Conservation (phyloP, 2,797 vertebrate genomes). For the Mionectes olivaceus region DNA sequence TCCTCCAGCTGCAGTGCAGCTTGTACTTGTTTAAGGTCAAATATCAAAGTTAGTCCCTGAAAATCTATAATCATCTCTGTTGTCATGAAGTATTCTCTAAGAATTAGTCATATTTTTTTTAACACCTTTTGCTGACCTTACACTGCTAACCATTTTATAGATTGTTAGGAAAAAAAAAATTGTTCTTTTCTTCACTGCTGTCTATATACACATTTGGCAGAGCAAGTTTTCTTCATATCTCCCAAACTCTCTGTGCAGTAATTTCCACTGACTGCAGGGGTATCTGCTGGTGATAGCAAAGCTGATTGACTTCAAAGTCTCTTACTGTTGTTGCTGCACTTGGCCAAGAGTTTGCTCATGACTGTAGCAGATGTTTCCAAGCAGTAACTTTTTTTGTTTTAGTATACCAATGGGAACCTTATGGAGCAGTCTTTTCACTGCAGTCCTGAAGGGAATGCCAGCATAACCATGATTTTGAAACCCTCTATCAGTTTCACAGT, state of each 20-base stretch:
- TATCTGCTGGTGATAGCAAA: slow-evolving; percentile 68
- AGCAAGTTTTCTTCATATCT: slow-evolving; percentile 30
- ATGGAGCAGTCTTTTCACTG: slow-evolving; percentile 59
- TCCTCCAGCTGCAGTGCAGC: slow-evolving; percentile 20
- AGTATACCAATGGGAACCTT: slow-evolving; percentile 63
- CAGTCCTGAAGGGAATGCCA: slow-evolving; percentile 53
- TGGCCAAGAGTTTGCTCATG: slow-evolving; percentile 65
- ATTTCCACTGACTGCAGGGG: slow-evolving; percentile 58
- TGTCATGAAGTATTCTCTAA: background rate
- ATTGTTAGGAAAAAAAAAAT: background rate
- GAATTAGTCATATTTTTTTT: background rate
- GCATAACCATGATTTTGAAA: slow-evolving; percentile 52
- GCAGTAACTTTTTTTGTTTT: background rate
- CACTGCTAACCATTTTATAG: background rate
- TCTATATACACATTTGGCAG: background rate
- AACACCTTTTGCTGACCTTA: slow-evolving; percentile 3
- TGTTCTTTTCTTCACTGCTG: slow-evolving; percentile 7
- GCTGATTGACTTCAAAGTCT: slow-evolving; percentile 74
- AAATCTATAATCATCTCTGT: background rate
- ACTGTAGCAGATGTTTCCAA: slow-evolving; percentile 70
- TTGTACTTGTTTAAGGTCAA: slow-evolving; percentile 31
- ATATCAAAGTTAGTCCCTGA: slow-evolving; percentile 29
- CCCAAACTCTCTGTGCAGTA: slow-evolving; percentile 33
- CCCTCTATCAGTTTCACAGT: slow-evolving; percentile 16
- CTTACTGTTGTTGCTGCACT: slow-evolving; percentile 59